Evolutionary conservation across 2,797 vertebrate species (phyloP).

Genomic region (Sebastes vulpes): DNA sequence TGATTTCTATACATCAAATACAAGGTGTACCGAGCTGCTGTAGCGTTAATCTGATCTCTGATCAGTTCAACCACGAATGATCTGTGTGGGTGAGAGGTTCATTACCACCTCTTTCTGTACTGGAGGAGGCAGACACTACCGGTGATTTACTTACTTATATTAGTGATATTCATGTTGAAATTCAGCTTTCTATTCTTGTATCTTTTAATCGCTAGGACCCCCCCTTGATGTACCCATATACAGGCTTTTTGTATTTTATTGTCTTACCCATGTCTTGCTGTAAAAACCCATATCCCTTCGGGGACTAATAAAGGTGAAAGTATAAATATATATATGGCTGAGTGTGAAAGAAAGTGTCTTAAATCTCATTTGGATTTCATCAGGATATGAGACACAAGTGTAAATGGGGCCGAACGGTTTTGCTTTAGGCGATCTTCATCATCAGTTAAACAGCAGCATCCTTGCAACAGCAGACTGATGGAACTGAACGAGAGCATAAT

Average conservation of each 20-base stretch:
- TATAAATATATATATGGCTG: not conserved
- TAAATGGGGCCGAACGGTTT: too few relatives aligned
- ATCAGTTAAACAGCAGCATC: too few relatives aligned
- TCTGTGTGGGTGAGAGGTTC: not conserved
- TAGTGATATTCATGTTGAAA: not conserved
- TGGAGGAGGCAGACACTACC: not conserved
- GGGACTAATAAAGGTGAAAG: too few relatives aligned
- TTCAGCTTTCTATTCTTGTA: not conserved
- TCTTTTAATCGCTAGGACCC: not conserved
- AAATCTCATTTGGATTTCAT: not conserved
- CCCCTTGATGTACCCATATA: not conserved
- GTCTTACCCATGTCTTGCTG: too few relatives aligned
- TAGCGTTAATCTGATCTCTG: not conserved
- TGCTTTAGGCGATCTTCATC: too few relatives aligned
- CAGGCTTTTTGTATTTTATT: not conserved
- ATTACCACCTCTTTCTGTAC: not conserved
- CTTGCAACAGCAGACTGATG: too few relatives aligned
- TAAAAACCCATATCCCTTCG: too few relatives aligned
- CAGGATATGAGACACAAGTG: not conserved
- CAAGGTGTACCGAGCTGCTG: not conserved
- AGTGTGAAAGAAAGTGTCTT: not conserved
- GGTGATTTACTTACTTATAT: not conserved
- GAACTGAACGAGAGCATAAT: too few relatives aligned
- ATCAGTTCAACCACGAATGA: not conserved
- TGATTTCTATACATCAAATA: not conserved